phyloP scores from a whole-genome alignment of 2,888 invertebrate species.

The Hybos culiciformis region DNA sequence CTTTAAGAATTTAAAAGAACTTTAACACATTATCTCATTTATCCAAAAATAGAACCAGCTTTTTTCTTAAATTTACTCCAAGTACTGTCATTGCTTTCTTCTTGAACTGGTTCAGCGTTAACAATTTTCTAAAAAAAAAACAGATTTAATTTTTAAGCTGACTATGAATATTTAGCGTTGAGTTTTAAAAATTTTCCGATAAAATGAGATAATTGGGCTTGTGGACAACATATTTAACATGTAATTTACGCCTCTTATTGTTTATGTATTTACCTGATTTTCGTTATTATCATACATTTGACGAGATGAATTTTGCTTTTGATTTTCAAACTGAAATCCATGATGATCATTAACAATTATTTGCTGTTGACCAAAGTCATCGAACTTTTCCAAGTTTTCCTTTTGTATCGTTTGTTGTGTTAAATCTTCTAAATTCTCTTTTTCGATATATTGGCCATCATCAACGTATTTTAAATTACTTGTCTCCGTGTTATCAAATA shows the following conservation, averaged over 20 bases:
- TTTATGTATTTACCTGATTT: too few relatives aligned
- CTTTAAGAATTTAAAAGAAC: too few relatives aligned
- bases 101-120: constrained; percentile 18
- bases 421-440: constrained; percentile 12
- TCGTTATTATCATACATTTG: too few relatives aligned
- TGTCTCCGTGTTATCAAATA: background rate
- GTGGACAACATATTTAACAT: background rate
- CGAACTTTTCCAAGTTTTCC: constrained; percentile 8
- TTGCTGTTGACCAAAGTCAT: constrained; percentile 13
- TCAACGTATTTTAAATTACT: constrained; percentile 13
- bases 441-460: constrained; percentile 15
- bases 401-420: constrained; percentile 2
- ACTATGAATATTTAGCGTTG: background rate
- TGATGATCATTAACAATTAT: background rate
- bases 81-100: constrained; percentile 19
- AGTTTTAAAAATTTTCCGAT: background rate
- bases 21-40: too few relatives aligned
- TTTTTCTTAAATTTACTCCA: constrained; percentile 24
- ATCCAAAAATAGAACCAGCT: constrained; percentile 11
- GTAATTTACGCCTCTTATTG: background rate
- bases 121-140: background rate
- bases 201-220: background rate
- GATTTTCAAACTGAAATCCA: background rate
- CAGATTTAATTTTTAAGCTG: background rate
- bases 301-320: background rate